Percentiles rank a stretch among this genome's conserved stretches.
Conservation (phyloP, 1,140 invertebrate species). For the Diorhabda elongata region DNA sequence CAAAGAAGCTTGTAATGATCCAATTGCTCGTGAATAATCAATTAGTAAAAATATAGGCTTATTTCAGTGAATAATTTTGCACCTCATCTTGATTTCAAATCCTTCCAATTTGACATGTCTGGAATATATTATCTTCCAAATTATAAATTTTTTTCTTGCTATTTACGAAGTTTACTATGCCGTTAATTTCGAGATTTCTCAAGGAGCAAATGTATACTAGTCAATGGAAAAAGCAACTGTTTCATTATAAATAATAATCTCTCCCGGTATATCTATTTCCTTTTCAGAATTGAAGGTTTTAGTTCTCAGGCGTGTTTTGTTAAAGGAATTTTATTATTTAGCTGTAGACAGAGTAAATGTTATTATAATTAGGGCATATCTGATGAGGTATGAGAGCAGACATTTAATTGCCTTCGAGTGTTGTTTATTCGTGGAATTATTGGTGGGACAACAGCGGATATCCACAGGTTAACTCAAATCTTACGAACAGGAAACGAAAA, state of each 20-base stretch:
- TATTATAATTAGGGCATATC: constrained; percentile 38
- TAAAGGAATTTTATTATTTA: constrained; percentile 33
- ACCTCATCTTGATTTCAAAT: too few relatives aligned
- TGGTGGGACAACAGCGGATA: constrained; percentile 16
- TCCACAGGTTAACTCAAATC: constrained; percentile 5
- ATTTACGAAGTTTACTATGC: too few relatives aligned
- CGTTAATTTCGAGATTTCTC: too few relatives aligned
- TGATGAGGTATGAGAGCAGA: constrained; percentile 39
- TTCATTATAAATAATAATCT: constrained; percentile 1
- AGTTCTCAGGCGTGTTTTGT: constrained; percentile 30
- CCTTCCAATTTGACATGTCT: too few relatives aligned
- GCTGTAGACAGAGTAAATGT: constrained; percentile 28
- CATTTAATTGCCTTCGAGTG: constrained; percentile 31
- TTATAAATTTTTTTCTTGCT: too few relatives aligned
- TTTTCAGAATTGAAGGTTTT: constrained; percentile 1
- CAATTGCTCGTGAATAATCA: too few relatives aligned
- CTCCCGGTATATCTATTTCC: not conserved
- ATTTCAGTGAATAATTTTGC: too few relatives aligned
- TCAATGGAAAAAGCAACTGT: too few relatives aligned
- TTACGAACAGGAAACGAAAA: constrained; percentile 18
- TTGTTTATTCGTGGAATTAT: constrained; percentile 8
- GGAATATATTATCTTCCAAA: too few relatives aligned
- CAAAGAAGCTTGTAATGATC: too few relatives aligned
- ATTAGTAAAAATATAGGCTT: too few relatives aligned
- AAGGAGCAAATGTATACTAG: too few relatives aligned